phyloP scores from a whole-genome alignment of 2,797 vertebrate genomes.

The Smutsia gigantea region DNA sequence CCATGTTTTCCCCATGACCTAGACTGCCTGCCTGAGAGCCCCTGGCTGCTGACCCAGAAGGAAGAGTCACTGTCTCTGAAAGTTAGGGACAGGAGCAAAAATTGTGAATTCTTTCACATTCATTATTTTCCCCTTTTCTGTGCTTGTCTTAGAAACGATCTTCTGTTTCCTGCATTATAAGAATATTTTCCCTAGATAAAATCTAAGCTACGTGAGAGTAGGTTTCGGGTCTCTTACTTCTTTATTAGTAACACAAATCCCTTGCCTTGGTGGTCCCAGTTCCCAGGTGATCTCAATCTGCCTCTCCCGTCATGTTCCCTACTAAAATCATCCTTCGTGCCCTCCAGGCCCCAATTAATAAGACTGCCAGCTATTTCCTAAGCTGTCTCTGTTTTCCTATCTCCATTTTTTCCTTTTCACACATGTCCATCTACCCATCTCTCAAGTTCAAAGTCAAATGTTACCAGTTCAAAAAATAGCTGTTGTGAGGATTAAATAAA shows the following conservation, averaged over 20 bases:
- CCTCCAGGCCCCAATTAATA: not conserved
- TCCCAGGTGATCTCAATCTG: not conserved
- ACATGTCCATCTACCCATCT: not conserved
- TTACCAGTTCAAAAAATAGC: not conserved
- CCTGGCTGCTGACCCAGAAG: not conserved
- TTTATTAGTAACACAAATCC: not conserved
- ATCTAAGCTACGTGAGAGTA: not conserved
- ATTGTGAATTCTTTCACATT: not conserved
- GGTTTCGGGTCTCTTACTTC: not conserved
- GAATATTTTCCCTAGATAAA: constrained; percentile 44
- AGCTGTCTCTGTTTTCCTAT: not conserved
- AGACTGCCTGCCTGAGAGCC: not conserved
- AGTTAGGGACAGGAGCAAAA: not conserved
- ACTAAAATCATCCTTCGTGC: not conserved
- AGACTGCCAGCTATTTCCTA: not conserved
- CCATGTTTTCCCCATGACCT: not conserved
- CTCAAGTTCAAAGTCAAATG: constrained; percentile 13
- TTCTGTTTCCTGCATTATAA: not conserved
- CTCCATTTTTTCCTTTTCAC: not conserved
- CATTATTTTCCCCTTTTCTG: not conserved
- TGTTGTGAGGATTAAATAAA: constrained; percentile 9
- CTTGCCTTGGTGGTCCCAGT: not conserved
- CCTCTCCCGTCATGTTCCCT: not conserved
- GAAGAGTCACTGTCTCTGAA: not conserved
- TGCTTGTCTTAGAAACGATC: not conserved